Conservation (phyloP, 1,140 invertebrate genomes). For the Eulimnadia texana region DNA sequence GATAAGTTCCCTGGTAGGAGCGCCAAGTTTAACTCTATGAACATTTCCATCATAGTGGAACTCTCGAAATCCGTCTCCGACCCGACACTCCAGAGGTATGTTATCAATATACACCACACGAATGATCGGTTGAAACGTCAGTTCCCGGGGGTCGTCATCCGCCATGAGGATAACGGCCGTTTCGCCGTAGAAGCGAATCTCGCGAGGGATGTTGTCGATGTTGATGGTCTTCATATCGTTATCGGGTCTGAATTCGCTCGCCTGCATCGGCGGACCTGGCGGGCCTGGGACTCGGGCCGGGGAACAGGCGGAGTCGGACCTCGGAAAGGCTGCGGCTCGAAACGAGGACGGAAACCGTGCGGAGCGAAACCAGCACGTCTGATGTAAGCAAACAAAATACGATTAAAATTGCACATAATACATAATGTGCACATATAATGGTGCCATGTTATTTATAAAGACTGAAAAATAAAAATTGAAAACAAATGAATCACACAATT, state of each 20-base stretch:
- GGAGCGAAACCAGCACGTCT: background rate
- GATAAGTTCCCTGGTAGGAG: slow-evolving; percentile 78
- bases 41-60: slow-evolving; percentile 29
- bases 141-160: slow-evolving; percentile 68
- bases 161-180: slow-evolving; percentile 68
- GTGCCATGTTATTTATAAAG: too few relatives aligned
- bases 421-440: too few relatives aligned
- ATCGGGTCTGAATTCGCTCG: slow-evolving; percentile 2
- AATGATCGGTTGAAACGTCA: slow-evolving; percentile 47
- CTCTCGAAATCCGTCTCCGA: slow-evolving; percentile 25
- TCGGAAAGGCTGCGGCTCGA: background rate
- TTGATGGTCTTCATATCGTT: slow-evolving; percentile 51
- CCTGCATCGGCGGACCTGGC: background rate
- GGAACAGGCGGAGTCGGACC: background rate
- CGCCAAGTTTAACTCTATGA: slow-evolving; percentile 66
- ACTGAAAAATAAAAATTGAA: too few relatives aligned
- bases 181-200: slow-evolving; percentile 71
- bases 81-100: slow-evolving; percentile 14
- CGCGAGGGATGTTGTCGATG: slow-evolving; percentile 63
- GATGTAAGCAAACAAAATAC: too few relatives aligned
- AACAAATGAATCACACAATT: too few relatives aligned
- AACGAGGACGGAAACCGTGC: background rate
- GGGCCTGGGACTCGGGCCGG: background rate
- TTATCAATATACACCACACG: slow-evolving; percentile 25
- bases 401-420: too few relatives aligned